Base-by-base conservation (phyloP, 2,113 vertebrate species). In the Agelaius tricolor region DNA sequence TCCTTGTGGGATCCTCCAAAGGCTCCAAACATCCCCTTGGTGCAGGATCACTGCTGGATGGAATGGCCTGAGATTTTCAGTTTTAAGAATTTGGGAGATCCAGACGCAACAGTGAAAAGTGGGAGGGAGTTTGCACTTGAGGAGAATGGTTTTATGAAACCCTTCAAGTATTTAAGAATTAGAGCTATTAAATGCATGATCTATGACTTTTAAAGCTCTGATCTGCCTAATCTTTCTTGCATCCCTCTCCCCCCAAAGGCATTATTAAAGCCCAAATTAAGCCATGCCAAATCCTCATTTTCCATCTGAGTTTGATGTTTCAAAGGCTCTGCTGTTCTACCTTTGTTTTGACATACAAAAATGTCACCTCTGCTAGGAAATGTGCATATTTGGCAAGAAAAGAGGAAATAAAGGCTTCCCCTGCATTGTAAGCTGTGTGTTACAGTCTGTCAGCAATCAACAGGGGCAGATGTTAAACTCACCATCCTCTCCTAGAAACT, bases 161-260 rank as follows among this genome's bases (percentile, higher is more conserved):
- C 88, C 69, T 94, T 79, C 65, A 94, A 86, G 58, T 95, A 95
- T 78, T 91, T 76, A 90, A 87, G 89, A 94, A 96, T 84, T 83
- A 95, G 85, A 90, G 80, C 82, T 90, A 83, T 88, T 95, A 54
- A 95, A 96, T 44, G 74, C 87, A 93, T 96, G 86, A 91, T 94
- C 89, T 94, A 51, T 94, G 85, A 94, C 73, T 95, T 80, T 74
- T 85, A 94, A 96, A 87, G 79, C 68, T 89, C 65, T 76, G 72
- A 87, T 74, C 81, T 88, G 63, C 63, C 84, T 96, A 95, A 90
- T 96, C 90, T 95, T 94, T 96, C 76, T 93, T 97, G 93, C 51
- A 68, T 91, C 52, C 65, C 49, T 96, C 90, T 97, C 43, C 68
- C 62, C 62, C 67, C 81, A 92, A 83, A 87, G 73, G 80, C 76